These are phyloP conservation scores for Aradus depressus DNA, from an alignment of 2,888 invertebrate genomes.

Conservation along the genomic window DNA sequence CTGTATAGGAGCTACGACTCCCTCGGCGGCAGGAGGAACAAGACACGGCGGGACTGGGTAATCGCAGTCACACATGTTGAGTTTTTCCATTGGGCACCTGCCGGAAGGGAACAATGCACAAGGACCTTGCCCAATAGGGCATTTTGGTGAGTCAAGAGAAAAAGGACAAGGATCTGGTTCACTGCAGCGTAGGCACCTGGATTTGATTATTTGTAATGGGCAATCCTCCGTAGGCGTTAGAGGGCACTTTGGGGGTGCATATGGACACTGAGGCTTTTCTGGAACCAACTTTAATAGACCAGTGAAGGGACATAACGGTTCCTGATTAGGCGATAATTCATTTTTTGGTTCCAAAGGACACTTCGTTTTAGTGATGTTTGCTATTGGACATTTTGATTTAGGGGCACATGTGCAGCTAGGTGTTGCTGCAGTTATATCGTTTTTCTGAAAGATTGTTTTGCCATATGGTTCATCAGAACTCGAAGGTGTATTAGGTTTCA, in stretches of 20 bases:
- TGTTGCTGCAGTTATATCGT: neutral
- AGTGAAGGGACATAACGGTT: neutral
- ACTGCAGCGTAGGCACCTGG: too few species aligned
- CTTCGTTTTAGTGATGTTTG: neutral
- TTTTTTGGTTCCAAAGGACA: neutral
- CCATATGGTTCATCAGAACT: too few species aligned
- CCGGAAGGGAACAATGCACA: conserved; percentile 24
- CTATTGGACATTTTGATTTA: neutral
- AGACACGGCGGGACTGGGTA: conserved; percentile 25
- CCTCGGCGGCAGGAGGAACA: conserved; percentile 7
- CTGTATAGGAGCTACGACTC: conserved; percentile 16
- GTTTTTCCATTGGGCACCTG: conserved; percentile 23
- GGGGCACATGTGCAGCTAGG: neutral
- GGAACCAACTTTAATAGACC: conserved; percentile 6
- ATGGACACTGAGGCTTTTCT: conserved; percentile 10
- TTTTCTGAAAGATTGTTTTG: too few species aligned
- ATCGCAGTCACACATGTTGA: conserved; percentile 21
- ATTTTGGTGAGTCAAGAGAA: conserved; percentile 3
- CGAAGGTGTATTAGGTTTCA: too few species aligned
- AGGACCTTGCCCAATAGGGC: conserved; percentile 18
- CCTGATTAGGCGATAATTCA: neutral
- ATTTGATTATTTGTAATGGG: too few species aligned
- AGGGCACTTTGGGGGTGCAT: conserved; percentile 19
- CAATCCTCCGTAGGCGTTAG: conserved; percentile 11
- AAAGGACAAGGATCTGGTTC: conserved; percentile 13